A percentile compares a stretch with the other conserved stretches of the same genome.
Conservation (phyloP, 2,113 vertebrate species). For the Buteo buteo region DNA sequence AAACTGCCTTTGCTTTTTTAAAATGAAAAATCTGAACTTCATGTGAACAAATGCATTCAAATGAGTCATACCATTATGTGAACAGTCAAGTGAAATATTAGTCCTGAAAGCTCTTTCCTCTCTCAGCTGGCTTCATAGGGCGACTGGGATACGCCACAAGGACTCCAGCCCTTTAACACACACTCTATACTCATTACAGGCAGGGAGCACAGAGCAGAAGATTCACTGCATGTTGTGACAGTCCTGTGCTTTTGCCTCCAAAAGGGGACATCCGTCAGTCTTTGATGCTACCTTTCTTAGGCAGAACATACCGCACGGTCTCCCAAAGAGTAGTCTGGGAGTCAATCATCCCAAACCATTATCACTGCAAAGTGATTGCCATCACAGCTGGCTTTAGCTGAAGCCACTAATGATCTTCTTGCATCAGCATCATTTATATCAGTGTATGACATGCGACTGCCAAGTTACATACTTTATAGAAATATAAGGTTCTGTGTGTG, state of each 20-base stretch:
- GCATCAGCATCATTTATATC: background rate
- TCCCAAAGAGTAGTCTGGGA: background rate
- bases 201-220: background rate
- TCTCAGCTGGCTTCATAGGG: background rate
- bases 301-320: background rate
- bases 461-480: background rate
- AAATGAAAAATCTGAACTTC: background rate
- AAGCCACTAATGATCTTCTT: background rate
- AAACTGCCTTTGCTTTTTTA: background rate
- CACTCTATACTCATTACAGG: background rate
- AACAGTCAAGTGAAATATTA: background rate
- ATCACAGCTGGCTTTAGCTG: background rate
- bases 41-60: background rate
- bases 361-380: background rate
- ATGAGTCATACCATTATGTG: background rate
- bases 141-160: fast-evolving
- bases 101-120: background rate
- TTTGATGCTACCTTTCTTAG: background rate
- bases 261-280: background rate
- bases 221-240: too few species aligned
- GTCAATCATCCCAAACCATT: background rate
- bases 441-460: fast-evolving
- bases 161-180: background rate
- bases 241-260: background rate
- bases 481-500: background rate